Conservation (phyloP, 2,888 invertebrate species). For the Drosophila mercatorum region DNA sequence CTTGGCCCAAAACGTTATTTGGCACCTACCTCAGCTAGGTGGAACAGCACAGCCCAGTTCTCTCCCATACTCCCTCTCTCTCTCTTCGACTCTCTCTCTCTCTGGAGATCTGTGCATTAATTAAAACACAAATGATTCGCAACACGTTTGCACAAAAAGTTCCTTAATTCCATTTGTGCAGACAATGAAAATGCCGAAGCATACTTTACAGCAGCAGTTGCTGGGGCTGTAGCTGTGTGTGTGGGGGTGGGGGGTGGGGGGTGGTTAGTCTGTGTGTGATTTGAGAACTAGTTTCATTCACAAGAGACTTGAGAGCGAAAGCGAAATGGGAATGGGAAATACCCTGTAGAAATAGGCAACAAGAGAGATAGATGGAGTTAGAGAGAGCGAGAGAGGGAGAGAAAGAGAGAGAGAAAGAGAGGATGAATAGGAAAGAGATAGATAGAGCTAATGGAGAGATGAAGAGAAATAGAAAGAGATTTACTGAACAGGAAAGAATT, state of each 20-base stretch:
- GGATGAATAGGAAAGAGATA: not conserved
- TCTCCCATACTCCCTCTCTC: no score
- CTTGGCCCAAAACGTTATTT: slow-evolving; percentile 1
- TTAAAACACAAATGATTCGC: slow-evolving; percentile 26
- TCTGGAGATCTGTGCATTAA: slow-evolving; percentile 4
- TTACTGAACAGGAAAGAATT: no score
- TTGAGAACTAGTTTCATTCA: slow-evolving; percentile 7
- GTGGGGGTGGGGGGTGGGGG: not conserved
- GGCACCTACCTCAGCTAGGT: not conserved
- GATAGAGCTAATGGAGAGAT: no score
- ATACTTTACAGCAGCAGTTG: slow-evolving; percentile 33
- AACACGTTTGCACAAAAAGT: slow-evolving; percentile 24
- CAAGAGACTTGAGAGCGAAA: not conserved
- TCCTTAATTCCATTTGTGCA: slow-evolving; percentile 37
- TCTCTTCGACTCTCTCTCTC: no score
- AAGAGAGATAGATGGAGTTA: not conserved
- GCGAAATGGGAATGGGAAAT: not conserved
- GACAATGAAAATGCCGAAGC: slow-evolving; percentile 25
- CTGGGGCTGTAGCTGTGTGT: not conserved
- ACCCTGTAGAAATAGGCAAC: not conserved
- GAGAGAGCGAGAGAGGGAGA: not conserved
- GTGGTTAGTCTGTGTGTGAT: not conserved
- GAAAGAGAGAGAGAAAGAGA: not conserved
- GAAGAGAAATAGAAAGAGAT: not conserved
- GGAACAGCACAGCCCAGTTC: no score